These are phyloP conservation scores for Sander lucioperca DNA, from an alignment of 2,113 vertebrate genomes.

Conservation along the genomic window DNA sequence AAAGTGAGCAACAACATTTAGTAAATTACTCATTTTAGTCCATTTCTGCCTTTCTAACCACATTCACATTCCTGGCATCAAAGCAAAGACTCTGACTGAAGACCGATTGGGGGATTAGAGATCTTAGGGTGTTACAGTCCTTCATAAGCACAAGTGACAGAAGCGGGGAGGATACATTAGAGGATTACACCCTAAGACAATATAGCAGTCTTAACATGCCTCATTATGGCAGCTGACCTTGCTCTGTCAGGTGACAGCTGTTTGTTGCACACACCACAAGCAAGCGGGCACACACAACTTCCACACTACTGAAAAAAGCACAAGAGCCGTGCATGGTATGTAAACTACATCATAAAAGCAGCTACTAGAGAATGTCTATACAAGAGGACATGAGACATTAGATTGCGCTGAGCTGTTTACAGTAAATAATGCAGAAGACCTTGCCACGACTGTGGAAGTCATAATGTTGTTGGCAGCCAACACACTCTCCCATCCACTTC, in stretches of 20 bases:
- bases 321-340: background rate
- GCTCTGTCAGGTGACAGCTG: constrained; percentile 34
- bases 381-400: constrained; percentile 48
- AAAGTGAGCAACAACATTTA: constrained; percentile 18
- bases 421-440: constrained; percentile 57
- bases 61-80: constrained; percentile 20
- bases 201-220: constrained; percentile 64
- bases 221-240: constrained; percentile 68
- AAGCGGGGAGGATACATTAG: constrained; percentile 59
- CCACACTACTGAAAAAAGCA: background rate
- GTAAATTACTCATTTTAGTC: constrained; percentile 28
- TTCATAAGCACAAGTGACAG: constrained; percentile 62
- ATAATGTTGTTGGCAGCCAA: constrained; percentile 24
- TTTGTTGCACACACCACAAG: constrained; percentile 38
- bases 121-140: constrained; percentile 58
- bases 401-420: constrained; percentile 60
- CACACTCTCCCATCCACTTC: constrained; percentile 45
- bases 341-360: constrained; percentile 21
- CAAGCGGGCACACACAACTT: background rate
- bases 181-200: constrained; percentile 78
- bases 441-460: constrained; percentile 45
- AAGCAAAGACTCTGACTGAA: constrained; percentile 38
- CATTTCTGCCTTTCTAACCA: constrained; percentile 20
- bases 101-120: constrained; percentile 62
- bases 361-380: background rate